These are phyloP conservation scores for Edolisoma coerulescens DNA, from an alignment of 2,113 vertebrate species.

Conservation along the genomic window DNA sequence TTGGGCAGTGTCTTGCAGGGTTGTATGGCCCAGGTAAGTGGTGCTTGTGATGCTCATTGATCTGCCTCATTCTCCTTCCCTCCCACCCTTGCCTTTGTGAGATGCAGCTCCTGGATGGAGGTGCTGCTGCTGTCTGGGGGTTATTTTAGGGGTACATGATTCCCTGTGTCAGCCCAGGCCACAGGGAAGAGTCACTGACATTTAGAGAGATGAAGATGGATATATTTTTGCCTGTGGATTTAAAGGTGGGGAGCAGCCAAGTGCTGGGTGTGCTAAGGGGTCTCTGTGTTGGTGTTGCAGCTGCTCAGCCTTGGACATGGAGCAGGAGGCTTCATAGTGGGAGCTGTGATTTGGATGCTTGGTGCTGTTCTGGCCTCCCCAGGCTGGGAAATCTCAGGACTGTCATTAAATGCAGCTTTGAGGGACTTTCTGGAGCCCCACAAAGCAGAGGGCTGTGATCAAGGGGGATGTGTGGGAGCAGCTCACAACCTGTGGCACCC, in stretches of 20 bases:
- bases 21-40: neutral
- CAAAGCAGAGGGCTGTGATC: neutral
- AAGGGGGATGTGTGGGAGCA: neutral
- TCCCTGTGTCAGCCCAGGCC: neutral
- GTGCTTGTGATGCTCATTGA: neutral
- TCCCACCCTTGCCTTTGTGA: neutral
- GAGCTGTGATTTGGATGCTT: neutral
- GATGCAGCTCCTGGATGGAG: neutral
- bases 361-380: neutral
- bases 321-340: neutral
- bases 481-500: neutral
- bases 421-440: neutral
- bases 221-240: neutral
- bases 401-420: neutral
- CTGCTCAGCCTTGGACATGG: rapidly evolving
- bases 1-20: neutral
- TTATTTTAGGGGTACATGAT: neutral
- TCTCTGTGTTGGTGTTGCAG: neutral
- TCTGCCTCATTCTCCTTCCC: neutral
- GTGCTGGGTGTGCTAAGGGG: neutral
- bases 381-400: rapidly evolving
- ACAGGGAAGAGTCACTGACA: rapidly evolving
- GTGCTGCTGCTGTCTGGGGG: neutral
- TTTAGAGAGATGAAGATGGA: neutral
- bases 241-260: neutral